Percentiles rank a stretch among this genome's conserved stretches.
These are phyloP conservation scores for Rhopalosiphum nymphaeae DNA, from an alignment of 2,888 invertebrate species.

Conservation along the genomic window DNA sequence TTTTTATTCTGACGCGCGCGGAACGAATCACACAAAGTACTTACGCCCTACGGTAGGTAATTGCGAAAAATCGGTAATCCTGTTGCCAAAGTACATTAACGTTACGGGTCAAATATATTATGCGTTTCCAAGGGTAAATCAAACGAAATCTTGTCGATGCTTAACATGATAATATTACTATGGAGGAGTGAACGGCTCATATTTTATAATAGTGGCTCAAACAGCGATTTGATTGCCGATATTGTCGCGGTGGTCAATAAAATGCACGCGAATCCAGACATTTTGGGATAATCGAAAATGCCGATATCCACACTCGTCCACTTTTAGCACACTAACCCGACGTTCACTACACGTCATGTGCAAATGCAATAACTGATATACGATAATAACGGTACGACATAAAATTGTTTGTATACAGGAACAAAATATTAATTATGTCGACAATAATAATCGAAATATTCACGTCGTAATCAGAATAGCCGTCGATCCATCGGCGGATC, in stretches of 20 bases:
- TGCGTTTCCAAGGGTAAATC: background rate
- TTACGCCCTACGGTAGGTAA: background rate
- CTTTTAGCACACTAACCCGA: too few relatives aligned
- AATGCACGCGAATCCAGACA: too few relatives aligned
- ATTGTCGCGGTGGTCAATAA: too few relatives aligned
- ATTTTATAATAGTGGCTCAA: too few relatives aligned
- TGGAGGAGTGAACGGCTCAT: too few relatives aligned
- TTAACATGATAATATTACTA: background rate
- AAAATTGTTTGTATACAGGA: background rate
- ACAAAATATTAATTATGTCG: background rate
- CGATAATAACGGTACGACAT: background rate
- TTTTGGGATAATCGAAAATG: too few relatives aligned
- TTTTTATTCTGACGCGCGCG: background rate
- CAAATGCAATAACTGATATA: too few relatives aligned
- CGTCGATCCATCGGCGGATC: background rate
- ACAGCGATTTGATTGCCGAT: too few relatives aligned
- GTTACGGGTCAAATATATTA: background rate
- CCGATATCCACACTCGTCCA: too few relatives aligned
- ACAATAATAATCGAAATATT: background rate
- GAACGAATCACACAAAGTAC: background rate
- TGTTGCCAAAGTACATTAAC: background rate
- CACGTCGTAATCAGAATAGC: background rate
- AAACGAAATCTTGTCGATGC: background rate
- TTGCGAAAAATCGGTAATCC: background rate
- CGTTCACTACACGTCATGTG: too few relatives aligned